These are phyloP conservation scores for Orchesella cincta DNA, from an alignment of 1,140 invertebrate species.

Conservation along the genomic window DNA sequence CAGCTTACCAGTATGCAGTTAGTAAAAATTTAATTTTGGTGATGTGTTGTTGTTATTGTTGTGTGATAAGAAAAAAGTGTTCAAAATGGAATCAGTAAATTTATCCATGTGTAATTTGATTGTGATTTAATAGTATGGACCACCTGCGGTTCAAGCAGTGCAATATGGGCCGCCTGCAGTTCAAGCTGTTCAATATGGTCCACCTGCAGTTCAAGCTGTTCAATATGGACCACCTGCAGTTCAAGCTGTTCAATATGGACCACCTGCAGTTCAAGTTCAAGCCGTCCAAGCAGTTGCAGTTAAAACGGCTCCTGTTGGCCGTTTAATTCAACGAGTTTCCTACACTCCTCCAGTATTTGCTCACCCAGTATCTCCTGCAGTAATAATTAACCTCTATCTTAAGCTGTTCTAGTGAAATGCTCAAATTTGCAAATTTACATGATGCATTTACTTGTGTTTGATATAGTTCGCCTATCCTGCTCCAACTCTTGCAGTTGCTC, in stretches of 20 bases:
- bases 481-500: no score
- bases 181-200: not conserved
- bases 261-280: not conserved
- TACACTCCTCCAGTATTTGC: not conserved
- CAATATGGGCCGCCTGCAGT: not conserved
- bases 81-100: no score
- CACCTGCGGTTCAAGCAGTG: not conserved
- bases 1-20: not conserved
- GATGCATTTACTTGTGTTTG: no score
- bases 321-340: not conserved
- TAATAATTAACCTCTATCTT: no score
- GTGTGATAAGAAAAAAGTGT: not conserved
- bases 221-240: not conserved
- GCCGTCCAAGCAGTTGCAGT: not conserved
- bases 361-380: no score
- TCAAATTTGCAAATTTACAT: no score
- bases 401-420: no score
- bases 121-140: not conserved
- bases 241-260: not conserved
- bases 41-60: not conserved
- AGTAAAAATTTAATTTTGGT: not conserved
- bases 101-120: no score
- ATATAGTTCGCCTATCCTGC: no score
- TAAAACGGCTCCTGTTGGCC: not conserved
- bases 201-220: not conserved